Base-by-base conservation (phyloP, 2,888 invertebrate species). In the Anticlea derivata region DNA sequence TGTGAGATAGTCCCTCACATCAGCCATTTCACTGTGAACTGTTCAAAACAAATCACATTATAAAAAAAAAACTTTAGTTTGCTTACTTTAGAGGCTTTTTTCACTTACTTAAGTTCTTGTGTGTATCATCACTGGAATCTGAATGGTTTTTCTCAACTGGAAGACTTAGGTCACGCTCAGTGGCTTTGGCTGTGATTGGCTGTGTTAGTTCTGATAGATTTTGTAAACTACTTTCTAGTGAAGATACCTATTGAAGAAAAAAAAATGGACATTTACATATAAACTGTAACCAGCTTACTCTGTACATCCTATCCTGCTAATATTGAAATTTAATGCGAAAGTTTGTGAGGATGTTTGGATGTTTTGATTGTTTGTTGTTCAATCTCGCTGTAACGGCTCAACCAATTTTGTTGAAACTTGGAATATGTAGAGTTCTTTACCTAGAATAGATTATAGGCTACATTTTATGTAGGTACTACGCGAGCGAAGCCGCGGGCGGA, bases 151-250 rank as follows among this genome's bases (percentile, higher is more conserved):
- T 67, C 47, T 81, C 82, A 33, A 62, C 47, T 52, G 78, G 75
- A 65, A 74, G 67, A 66, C 75, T 80, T 27, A 70, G 50, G 38
- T 86, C 86, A 7, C 65, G 68, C 29, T 87, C 88, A 2, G 73
- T 77, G 17, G 80, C 78, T 66, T 86, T 89, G 37, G 90, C 89
- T 23, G 91, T 90, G 50, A 89, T 58, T 1, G 91, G 89, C 56
- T 86, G 87, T 29, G 90, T 87, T 59, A 90, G 62, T 62, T 91
- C 91, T 37, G 91, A 91, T 63, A 91, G 75, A 63, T 91, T 91
- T 60, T 91, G 91, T 57, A 88, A 83, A 68, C 91, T 91, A 65
- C 91, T 91, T 48, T 85, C 83, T 58, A 91, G 65, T 29, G 91
- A 91, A 33, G 91, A 91, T 44, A 91, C 89, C 91, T 91, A 68